Evolutionary conservation across 2,797 vertebrate species (phyloP).

Genomic region (Alcedo quadribrachys): DNA sequence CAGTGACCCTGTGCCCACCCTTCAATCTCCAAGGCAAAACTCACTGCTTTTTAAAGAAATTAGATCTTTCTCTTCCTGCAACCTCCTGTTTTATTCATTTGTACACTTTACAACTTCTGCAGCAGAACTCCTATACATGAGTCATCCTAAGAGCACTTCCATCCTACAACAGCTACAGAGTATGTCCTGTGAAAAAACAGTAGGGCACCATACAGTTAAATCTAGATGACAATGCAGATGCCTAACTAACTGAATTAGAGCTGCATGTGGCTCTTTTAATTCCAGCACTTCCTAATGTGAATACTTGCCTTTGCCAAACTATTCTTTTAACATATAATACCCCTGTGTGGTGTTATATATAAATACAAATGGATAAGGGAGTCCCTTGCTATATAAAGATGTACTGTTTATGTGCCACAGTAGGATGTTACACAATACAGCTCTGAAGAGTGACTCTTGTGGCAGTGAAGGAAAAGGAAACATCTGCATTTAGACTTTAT

Average conservation of each 20-base stretch:
- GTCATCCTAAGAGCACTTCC: conserved; percentile 28
- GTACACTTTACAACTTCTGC: conserved; percentile 31
- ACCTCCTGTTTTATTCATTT: conserved; percentile 24
- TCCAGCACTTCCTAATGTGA: neutral
- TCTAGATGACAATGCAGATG: neutral
- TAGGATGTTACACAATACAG: conserved; percentile 56
- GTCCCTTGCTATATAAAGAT: conserved; percentile 52
- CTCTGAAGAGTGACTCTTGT: neutral
- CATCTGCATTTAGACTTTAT: conserved; percentile 56
- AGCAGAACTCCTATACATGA: conserved; percentile 34
- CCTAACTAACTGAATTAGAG: neutral
- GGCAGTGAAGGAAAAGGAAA: conserved; percentile 70
- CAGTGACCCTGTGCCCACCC: neutral
- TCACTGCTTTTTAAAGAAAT: neutral
- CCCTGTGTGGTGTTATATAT: neutral
- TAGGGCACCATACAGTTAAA: neutral
- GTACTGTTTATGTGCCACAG: conserved; percentile 8
- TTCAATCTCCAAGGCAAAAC: neutral
- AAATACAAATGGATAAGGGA: conserved; percentile 1
- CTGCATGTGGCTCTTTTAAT: neutral
- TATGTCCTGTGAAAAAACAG: neutral
- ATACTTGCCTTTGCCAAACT: neutral
- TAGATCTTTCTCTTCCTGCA: neutral
- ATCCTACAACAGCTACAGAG: neutral
- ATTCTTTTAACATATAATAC: conserved; percentile 14